Evolutionary conservation across 2,797 vertebrate species (phyloP), one percentile per base, ranked within the genome.

Genomic region (Myotis daubentonii): DNA sequence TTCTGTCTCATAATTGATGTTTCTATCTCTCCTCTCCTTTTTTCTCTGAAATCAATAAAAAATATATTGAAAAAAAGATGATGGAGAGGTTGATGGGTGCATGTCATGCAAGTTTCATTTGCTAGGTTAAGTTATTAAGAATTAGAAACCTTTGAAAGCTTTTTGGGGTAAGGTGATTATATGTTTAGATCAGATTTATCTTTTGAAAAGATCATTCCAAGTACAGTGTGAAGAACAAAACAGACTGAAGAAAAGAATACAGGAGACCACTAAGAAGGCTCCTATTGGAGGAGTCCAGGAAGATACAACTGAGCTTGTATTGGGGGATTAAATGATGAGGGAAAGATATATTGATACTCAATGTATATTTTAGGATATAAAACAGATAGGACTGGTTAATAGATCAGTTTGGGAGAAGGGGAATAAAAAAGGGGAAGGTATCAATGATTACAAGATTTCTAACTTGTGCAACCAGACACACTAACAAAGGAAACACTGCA

Each of bases 381-480:
- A 95, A 68, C 41, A 74, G 41, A 82, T 0, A 70, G 30, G 30
- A 62, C 68, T 55, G 78, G 47, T 55, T 84, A 85, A 89, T 41
- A 47, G 65, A 36, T 80, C 16, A 74, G 55, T 74, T n/a, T 89
- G 49, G 80, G 49, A 72, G 33, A 72, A 36, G 4, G 25, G 17
- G 20, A 82, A 4, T 85, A 23, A 93, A 78, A 93, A 4, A 92
- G 44, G 92, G 23, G 55, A 28, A 23, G 22, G 6, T 92, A 8
- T 47, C 51, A 65, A 38, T 33, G 36, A 76, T 36, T 78, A 30
- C 1, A 85, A 62, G 72, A 94, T 71, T 83, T 80, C 65, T 85
- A 94, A 80, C 53, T 90, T 78, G 30, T 38, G 78, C 23, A 91
- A n/a, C 15, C 36, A 89, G 44, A 87, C 7, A 86, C 66, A 76